Evolutionary conservation across 2,113 vertebrate species (phyloP), one percentile per base, ranked within the genome.

Genomic region (Sceloporus tristichus): DNA sequence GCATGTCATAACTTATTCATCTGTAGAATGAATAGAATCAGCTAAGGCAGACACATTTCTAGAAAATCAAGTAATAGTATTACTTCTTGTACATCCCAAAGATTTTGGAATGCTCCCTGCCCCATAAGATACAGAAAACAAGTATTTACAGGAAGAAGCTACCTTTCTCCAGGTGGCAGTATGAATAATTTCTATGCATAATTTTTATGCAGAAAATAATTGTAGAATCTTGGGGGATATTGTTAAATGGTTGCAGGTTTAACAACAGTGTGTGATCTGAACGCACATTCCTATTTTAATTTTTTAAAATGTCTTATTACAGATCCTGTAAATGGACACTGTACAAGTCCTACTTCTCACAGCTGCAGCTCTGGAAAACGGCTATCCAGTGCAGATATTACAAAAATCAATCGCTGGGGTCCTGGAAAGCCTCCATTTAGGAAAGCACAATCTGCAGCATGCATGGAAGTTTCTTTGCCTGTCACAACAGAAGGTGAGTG

Each of bases 261-360:
- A 8, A 65, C 48, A 16, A 18, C 18, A 21, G 8, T 42, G 8
- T 76, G 66, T 83, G 14, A 19, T 48, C 27, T 70, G 27, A 83
- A n/a, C 19, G 18, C 29, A 16, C 34, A 40, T 29, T 40, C 34
- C 25, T 56, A 21, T n/a, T 38, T 42, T 27, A 21, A 16, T 42
- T 80, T 65, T 66, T 38, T 66, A 21, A 21, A 65, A 68, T 54
- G 56, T 65, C 91, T 88, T 97, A 94, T 97, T 98, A 93, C 97
- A 99, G 99, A 99, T 98, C 98, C 99, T 90, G 97, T 99, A 92
- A 99, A 99, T 93, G 99, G 99, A 96, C 98, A 99, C 96, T 99
- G 98, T 95, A 98, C 98, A 91, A 99, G 98, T 90, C 98, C 98
- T 91, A 98, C 98, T 4, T 98, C 98, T 92, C 98, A 99, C 96